Evolutionary conservation across 1,140 invertebrate species (phyloP), one percentile per base, ranked within the genome.

Genomic region (Achroia grisella): DNA sequence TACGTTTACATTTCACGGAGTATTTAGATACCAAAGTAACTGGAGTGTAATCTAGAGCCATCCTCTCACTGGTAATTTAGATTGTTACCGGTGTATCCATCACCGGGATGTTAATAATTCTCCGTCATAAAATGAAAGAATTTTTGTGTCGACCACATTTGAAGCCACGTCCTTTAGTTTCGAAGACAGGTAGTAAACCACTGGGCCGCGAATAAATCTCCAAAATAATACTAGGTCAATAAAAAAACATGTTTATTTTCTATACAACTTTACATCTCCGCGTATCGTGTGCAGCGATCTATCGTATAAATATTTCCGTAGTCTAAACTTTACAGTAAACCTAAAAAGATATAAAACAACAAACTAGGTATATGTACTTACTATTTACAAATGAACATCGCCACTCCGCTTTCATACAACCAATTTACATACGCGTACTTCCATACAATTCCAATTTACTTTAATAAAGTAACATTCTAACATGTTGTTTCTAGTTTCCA

Each of bases 181-280:
- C n/a, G n/a, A n/a, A n/a, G n/a, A n/a, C n/a, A n/a, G n/a, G n/a
- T n/a, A n/a, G n/a, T n/a, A n/a, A n/a, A n/a, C n/a, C n/a, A n/a
- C n/a, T n/a, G n/a, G n/a, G n/a, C n/a, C n/a, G n/a, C n/a, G n/a
- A n/a, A n/a, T n/a, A n/a, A n/a, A n/a, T n/a, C n/a, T 1, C 8
- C 12, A 8, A 37, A 37, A 37, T 37, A 15, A 44, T 33, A 44
- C 33, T 11, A 13, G 14, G 34, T 33, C 33, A 36, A 15, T 36
- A 15, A 41, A 56, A 83, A 62, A 83, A 80, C 76, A 80, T 73
- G 60, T 80, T 82, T 82, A 79, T 80, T 74, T 34, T 73, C 76
- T 80, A 80, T 78, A 82, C 71, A 83, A 80, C 77, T 65, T 23
- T 79, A 82, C 78, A 79, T 69, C 56, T 68, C 58, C 71, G 62